Base-by-base conservation (phyloP, 2,888 invertebrate species). In the Lasioglossum morio region DNA sequence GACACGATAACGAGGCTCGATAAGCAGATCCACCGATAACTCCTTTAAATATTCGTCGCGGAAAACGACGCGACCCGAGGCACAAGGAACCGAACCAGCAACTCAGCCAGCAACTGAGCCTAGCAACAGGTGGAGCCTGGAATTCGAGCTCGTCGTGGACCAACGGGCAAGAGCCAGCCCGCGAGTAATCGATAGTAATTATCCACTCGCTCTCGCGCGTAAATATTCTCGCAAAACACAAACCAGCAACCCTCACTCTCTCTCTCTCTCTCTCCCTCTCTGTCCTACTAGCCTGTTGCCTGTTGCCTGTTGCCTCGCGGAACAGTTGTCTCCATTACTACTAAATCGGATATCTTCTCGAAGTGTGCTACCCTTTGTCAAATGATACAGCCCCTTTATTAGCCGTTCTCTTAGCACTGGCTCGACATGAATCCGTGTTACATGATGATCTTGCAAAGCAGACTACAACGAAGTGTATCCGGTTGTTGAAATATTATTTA, bases 61-160 rank as follows among this genome's bases (percentile, higher is more conserved):
- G 16, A 40, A 70, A 43, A 46, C 66, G 60, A 75, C 70, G 30
- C 27, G 74, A 72, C 46, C 37, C 69, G 19, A 63, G 53, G 34
- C 63, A 48, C 14, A 80, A 77, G 74, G 72, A 87, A 69, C 10
- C 23, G 48, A 53, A 23, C 8, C 23, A 53, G 53, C 23, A 23
- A 53, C 23, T 23, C 16, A 53, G 23, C 23, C 23, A 76, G 73
- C 66, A 80, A 60, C 72, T 53, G 82, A 83, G 84, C 86, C 70
- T 90, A 90, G 90, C 90, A 90, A 91, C 89, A 88, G 90, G 88
- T 88, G 90, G 84, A 89, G 85, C 75, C 81, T 75, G 73, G 73
- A 79, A 79, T 73, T 83, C 81, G 81, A 79, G 79, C 84, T 87
- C 40, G 79, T 81, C 70, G 79, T 77, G 40, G 74, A 70, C 77